These are phyloP conservation scores for Trigoniulus corallinus DNA, from an alignment of 1,140 invertebrate species.

Conservation along the genomic window DNA sequence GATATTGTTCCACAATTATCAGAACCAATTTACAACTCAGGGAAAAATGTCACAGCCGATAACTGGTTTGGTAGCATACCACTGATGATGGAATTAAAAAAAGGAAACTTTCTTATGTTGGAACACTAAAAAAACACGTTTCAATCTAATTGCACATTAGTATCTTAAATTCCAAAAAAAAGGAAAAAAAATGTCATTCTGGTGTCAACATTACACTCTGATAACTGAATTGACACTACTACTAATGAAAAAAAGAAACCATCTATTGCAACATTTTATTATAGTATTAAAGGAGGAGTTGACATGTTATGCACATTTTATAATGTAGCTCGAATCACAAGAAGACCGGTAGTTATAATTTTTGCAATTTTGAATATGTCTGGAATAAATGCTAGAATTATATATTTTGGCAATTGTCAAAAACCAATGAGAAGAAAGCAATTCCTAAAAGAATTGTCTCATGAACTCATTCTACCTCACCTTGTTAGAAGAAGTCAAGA, in stretches of 20 bases:
- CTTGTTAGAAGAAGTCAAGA: background rate
- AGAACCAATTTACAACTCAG: slow-evolving; percentile 7
- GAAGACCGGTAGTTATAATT: slow-evolving; percentile 23
- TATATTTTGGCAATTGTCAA: slow-evolving; percentile 1
- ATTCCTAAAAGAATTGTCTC: slow-evolving; percentile 1
- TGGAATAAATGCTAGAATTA: slow-evolving; percentile 10
- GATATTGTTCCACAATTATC: slow-evolving; percentile 10
- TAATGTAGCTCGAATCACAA: slow-evolving; percentile 19
- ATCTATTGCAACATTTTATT: slow-evolving; percentile 27
- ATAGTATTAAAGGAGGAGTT: slow-evolving; percentile 28
- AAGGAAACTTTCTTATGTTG: slow-evolving; percentile 20
- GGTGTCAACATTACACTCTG: slow-evolving; percentile 14
- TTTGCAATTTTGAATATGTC: slow-evolving; percentile 11
- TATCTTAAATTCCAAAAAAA: slow-evolving; percentile 19
- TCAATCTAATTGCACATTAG: slow-evolving; percentile 15
- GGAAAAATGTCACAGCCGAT: slow-evolving; percentile 15
- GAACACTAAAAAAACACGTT: slow-evolving; percentile 27
- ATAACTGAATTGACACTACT: slow-evolving; percentile 4
- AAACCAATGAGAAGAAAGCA: background rate
- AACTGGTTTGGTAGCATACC: slow-evolving; percentile 14
- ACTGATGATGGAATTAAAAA: slow-evolving; percentile 8
- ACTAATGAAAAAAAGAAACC: slow-evolving; percentile 17
- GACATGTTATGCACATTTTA: slow-evolving; percentile 24
- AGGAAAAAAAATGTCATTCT: slow-evolving; percentile 12
- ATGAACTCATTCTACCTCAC: background rate